Evolutionary conservation across 2,113 vertebrate species (phyloP).

Genomic region (Theristicus caerulescens): DNA sequence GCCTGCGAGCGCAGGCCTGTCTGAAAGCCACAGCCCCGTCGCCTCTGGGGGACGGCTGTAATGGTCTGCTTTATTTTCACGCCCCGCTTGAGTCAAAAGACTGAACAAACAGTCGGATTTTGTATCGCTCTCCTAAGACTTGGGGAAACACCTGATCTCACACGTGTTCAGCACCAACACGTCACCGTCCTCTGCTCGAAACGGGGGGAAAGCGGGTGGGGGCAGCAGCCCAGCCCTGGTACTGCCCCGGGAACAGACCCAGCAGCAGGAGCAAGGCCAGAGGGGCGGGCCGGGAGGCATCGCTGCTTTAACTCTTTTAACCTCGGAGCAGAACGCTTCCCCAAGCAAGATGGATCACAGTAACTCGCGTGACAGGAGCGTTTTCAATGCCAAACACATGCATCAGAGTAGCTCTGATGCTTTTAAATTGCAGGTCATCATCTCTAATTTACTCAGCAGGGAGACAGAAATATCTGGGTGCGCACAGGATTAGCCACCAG

Average conservation of each 20-base stretch:
- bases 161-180: rapidly evolving
- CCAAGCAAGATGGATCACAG: neutral
- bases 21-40: neutral
- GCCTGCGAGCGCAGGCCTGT: neutral
- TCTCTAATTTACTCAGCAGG: neutral
- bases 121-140: no score
- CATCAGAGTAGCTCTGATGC: neutral
- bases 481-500: neutral
- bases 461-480: neutral
- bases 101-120: rapidly evolving
- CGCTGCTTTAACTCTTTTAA: rapidly evolving
- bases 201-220: neutral
- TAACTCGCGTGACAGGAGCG: rapidly evolving
- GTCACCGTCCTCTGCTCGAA: neutral
- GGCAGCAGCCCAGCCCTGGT: neutral
- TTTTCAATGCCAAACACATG: rapidly evolving
- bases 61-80: no score
- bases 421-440: neutral
- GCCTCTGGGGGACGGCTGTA: no score
- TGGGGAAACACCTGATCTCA: neutral
- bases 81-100: neutral
- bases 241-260: neutral
- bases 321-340: neutral
- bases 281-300: neutral
- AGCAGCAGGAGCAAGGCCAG: neutral